A percentile compares a stretch with the other conserved stretches of the same genome.
Evolutionary conservation across 2,113 vertebrate species (phyloP).

Genomic region (Strigops habroptila): DNA sequence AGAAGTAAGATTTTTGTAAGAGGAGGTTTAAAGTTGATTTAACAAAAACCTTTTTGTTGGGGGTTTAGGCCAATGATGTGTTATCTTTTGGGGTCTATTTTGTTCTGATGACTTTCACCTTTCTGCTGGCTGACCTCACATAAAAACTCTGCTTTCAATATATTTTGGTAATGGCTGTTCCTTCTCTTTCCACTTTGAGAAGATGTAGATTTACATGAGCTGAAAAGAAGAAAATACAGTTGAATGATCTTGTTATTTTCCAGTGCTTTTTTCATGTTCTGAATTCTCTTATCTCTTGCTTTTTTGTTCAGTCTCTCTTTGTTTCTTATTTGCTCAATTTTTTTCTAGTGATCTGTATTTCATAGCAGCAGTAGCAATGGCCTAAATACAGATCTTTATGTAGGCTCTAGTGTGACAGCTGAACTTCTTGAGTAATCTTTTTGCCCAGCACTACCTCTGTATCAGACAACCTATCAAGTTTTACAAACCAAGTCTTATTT

Average conservation of each 20-base stretch:
- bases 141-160: neutral
- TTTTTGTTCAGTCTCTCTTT: neutral
- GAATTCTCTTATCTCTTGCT: neutral
- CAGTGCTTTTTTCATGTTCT: neutral
- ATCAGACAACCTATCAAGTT: neutral
- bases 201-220: neutral
- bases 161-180: neutral
- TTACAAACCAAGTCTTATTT: neutral
- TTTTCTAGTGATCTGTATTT: neutral
- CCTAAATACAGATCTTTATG: neutral
- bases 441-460: neutral
- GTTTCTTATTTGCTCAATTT: neutral
- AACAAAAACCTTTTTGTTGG: neutral
- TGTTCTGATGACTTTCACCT: neutral
- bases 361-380: neutral
- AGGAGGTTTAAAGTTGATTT: neutral
- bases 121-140: neutral
- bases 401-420: neutral
- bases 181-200: neutral
- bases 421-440: neutral
- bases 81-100: neutral
- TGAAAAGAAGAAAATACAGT: neutral
- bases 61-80: neutral
- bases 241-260: constrained; percentile 1
- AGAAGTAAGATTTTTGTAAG: neutral